Evolutionary conservation across 2,888 invertebrate species (phyloP).

Genomic region (Anorthoa munda): DNA sequence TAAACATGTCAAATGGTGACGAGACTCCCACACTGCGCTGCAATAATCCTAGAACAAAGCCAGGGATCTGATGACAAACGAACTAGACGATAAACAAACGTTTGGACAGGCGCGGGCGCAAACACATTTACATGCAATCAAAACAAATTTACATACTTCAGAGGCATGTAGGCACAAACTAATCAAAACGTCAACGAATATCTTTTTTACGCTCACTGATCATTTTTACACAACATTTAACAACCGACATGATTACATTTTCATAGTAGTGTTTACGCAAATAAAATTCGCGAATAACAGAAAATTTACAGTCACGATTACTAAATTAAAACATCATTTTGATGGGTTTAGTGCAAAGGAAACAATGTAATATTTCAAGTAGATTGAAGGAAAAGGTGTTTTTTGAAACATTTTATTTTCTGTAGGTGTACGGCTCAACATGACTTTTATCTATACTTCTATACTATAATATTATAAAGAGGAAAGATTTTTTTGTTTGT

Average conservation of each 20-base stretch:
- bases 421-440: neutral
- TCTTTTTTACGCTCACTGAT: constrained; percentile 6
- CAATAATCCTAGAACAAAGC: constrained; percentile 19
- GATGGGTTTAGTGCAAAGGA: constrained; percentile 7
- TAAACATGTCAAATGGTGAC: constrained; percentile 73
- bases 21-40: constrained; percentile 48
- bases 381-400: neutral
- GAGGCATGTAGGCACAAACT: constrained; percentile 5
- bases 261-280: constrained; percentile 26
- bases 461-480: no score
- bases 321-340: constrained; percentile 50
- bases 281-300: constrained; percentile 15
- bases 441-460: no score
- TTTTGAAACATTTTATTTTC: constrained; percentile 7
- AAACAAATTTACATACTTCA: constrained; percentile 32
- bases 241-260: constrained; percentile 28
- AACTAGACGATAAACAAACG: constrained; percentile 37
- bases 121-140: constrained; percentile 41
- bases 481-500: no score
- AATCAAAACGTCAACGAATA: constrained; percentile 35
- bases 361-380: constrained; percentile 31
- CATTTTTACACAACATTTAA: constrained; percentile 22
- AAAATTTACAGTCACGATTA: constrained; percentile 27
- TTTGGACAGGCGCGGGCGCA: constrained; percentile 1
- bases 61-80: constrained; percentile 28